Evolutionary conservation across 2,888 invertebrate species (phyloP), one percentile per base, ranked within the genome.

Genomic region (Acanthacorydalis orientalis): DNA sequence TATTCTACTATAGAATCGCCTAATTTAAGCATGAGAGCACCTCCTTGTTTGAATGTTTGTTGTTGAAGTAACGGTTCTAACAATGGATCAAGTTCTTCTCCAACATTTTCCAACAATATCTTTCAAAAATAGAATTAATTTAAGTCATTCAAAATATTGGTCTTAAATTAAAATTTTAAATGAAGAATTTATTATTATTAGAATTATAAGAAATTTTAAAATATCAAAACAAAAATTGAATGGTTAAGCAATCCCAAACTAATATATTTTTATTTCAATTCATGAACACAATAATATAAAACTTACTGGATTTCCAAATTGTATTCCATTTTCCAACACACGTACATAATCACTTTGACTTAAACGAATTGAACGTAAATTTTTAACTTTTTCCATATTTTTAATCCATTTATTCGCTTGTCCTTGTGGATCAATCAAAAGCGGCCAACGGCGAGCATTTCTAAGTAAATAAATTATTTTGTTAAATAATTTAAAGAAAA

Each of bases 321-420:
- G 85, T 53, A 89, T 81, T 1, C 85, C 84, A 66, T 91, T 84
- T 72, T 92, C 81, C 57, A 93, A 65, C 51, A 88, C 72, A 56
- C 87, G 68, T 0, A 84, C 78, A 59, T 91, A 87, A 64, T 93
- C 91, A 0, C 78, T 67, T 58, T 91, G 90, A 50, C 78, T 80
- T 53, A 88, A 68, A 48, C 90, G 79, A 51, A 89, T 82, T 4
- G 90, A 74, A 51, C 81, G 80, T 41, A 93, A 63, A 60, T 85
- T 86, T 60, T 88, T 87, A 1, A 76, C 72, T 57, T 86, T 89
- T 61, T 93, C 92, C 82, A 90, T 82, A 62, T 90, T 91, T 64
- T 88, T 90, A 34, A 93, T 75, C 92, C 93, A 95, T 59, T 87
- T 86, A 60, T 90, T 91, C 0, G 92, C 92, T 63, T 92, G 91